Evolutionary conservation across 2,888 invertebrate genomes (phyloP), one percentile per base, ranked within the genome.

Genomic region (Microplitis deprimator): DNA sequence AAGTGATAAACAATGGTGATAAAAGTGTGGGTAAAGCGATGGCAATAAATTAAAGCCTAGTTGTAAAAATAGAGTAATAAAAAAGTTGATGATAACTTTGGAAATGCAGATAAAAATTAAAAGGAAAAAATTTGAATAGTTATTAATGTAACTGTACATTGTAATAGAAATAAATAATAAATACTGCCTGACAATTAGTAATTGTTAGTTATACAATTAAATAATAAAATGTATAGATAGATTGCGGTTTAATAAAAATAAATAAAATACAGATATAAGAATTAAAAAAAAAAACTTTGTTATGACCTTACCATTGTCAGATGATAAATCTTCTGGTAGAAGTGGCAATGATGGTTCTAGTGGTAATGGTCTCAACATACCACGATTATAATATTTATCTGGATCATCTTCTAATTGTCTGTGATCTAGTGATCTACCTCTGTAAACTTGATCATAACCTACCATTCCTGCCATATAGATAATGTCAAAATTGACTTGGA

Each of bases 321-420:
- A 79, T 4, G 86, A 84, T 77, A 79, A 84, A 64, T 87, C 87
- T 75, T 87, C 86, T 4, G 87, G 86, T 80, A 88, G 85, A 62
- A 84, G 78, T 59, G 80, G 85, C 64, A 84, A 78, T 64, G 80
- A 78, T n/a, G 85, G 39, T 85, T 85, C 62, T 50, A 50, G 13
- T 50, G 50, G 50, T 50, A 87, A 79, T 75, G 89, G 89, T 72
- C 85, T 84, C 77, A 89, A 88, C 84, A 89, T 86, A 83, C 88
- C 88, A 71, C 85, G 85, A 68, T 85, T 85, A 50, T 85, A 84
- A 76, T 87, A 88, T 72, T 82, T 85, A 5, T 83, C 81, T 0
- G 85, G 77, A 64, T 74, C 79, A n/a, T 82, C 81, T 39, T 71
- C 79, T 50, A 67, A 74, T 72, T 85, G 84, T 82, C 84, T 82